Evolutionary conservation across 2,113 vertebrate species (phyloP).

Genomic region (Triplophysa siluroides): DNA sequence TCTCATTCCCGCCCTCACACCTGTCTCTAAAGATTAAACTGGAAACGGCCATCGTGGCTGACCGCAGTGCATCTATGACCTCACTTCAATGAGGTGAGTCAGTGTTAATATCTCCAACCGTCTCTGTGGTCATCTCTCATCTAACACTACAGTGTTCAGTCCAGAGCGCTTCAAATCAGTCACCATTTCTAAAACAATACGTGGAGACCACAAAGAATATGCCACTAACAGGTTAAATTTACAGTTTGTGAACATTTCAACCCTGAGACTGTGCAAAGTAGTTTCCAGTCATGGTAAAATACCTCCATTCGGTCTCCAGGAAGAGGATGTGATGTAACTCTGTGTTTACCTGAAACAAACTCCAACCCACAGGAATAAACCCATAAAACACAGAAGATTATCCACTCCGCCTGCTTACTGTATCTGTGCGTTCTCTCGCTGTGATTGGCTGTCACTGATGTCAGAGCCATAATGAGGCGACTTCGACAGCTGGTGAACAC

Average conservation of each 20-base stretch:
- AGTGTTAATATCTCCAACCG: too few relatives aligned
- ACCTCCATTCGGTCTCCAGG: background rate
- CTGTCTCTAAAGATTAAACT: background rate
- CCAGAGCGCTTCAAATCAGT: too few relatives aligned
- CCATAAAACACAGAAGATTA: background rate
- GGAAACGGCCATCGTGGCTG: background rate
- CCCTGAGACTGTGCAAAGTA: too few relatives aligned
- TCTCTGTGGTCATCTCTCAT: too few relatives aligned
- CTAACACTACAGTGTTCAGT: too few relatives aligned
- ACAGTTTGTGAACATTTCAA: too few relatives aligned
- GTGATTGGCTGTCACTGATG: constrained; percentile 3
- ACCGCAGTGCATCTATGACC: background rate
- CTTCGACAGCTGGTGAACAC: constrained; percentile 15
- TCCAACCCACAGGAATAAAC: constrained; percentile 6
- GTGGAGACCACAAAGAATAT: too few relatives aligned
- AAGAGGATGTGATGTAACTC: background rate
- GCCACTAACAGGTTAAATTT: too few relatives aligned
- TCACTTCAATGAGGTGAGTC: background rate
- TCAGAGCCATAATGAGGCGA: constrained; percentile 17
- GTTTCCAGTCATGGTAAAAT: too few relatives aligned
- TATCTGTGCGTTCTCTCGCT: background rate
- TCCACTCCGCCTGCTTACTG: constrained; percentile 6
- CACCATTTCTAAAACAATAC: too few relatives aligned
- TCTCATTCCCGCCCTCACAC: background rate
- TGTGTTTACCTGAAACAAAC: background rate